Conservation (phyloP, 2,888 invertebrate genomes). For the Troglohyphantes excavatus region DNA sequence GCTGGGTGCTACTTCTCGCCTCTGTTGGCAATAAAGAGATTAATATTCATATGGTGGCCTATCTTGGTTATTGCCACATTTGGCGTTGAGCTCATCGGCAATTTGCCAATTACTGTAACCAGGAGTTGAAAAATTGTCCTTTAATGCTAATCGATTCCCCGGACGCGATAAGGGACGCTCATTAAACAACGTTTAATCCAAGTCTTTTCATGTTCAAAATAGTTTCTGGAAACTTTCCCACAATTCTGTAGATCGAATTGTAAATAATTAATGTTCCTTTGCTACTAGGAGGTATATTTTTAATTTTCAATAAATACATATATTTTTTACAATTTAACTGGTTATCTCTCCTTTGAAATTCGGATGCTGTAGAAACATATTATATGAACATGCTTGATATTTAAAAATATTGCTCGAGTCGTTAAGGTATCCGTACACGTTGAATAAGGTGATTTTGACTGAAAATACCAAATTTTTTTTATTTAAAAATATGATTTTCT, state of each 20-base stretch:
- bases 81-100: neutral
- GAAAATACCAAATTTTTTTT: too few species aligned
- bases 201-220: neutral
- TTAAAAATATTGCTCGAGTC: too few species aligned
- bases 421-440: too few species aligned
- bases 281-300: too few species aligned
- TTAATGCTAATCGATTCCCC: neutral
- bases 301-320: too few species aligned
- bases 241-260: neutral
- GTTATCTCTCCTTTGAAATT: too few species aligned
- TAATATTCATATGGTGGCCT: neutral
- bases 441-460: too few species aligned
- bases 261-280: neutral
- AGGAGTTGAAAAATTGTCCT: neutral
- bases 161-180: neutral
- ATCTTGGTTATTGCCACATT: neutral
- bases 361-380: too few species aligned
- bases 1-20: neutral
- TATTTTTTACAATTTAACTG: too few species aligned
- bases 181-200: neutral
- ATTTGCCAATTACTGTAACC: constrained; percentile 2
- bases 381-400: too few species aligned
- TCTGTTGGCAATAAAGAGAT: neutral
- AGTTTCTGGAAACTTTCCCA: neutral
- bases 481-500: too few species aligned